Evolutionary conservation across 2,888 invertebrate genomes (phyloP).

Genomic region (Drosophila eohydei): DNA sequence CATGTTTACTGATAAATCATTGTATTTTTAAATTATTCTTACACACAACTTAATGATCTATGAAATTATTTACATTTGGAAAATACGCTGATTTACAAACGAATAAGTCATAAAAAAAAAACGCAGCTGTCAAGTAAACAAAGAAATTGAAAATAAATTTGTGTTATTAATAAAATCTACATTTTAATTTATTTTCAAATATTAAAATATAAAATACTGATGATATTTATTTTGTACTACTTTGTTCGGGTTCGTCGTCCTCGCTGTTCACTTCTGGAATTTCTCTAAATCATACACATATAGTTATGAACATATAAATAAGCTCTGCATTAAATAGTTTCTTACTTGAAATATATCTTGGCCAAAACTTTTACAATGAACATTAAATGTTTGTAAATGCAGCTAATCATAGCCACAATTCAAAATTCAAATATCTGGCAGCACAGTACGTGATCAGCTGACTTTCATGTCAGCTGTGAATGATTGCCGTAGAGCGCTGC

Average conservation of each 20-base stretch:
- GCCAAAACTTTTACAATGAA: conserved; percentile 2
- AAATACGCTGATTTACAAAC: not conserved
- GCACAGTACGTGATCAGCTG: conserved; percentile 5
- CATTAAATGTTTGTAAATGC: conserved; percentile 1
- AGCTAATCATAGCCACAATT: conserved; percentile 11
- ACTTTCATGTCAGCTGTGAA: conserved; percentile 1
- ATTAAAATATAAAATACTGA: not conserved
- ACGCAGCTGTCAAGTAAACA: not conserved
- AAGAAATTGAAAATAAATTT: not conserved
- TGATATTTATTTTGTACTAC: not conserved
- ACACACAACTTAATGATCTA: not conserved
- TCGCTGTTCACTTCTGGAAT: not conserved
- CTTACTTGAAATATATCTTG: conserved; percentile 1
- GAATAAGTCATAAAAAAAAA: not conserved
- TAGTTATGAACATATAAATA: not conserved
- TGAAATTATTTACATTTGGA: not conserved
- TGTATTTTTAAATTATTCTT: not conserved
- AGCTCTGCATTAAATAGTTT: not conserved
- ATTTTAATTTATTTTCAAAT: not conserved
- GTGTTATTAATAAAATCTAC: not conserved
- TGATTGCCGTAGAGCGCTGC: conserved; percentile 39
- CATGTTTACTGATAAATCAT: not conserved
- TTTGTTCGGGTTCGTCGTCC: not conserved
- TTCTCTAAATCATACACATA: not conserved
- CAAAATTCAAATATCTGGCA: conserved; percentile 34